Evolutionary conservation across 2,113 vertebrate genomes (phyloP).

Genomic region (Psittacula cyanocephala): DNA sequence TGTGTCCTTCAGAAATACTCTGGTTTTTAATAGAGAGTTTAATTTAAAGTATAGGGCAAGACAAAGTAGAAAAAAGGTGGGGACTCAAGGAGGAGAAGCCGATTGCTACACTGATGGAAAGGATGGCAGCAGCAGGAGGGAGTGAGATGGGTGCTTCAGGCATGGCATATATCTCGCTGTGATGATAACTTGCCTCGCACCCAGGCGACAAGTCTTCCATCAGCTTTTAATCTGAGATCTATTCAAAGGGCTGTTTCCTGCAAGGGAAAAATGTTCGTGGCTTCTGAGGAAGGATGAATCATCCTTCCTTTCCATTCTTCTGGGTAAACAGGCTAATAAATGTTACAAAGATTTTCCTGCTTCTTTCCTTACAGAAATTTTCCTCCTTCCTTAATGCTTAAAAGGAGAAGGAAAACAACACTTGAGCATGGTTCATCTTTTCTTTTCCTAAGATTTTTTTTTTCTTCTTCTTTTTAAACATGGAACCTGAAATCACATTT

Average conservation of each 20-base stretch:
- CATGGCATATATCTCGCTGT: not conserved
- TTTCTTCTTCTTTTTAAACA: not conserved
- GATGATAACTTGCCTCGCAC: not conserved
- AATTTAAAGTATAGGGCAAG: not conserved
- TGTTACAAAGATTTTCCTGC: not conserved
- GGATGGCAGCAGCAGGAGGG: not conserved
- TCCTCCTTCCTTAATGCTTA: not conserved
- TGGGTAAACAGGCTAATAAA: not conserved
- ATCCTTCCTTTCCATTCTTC: not conserved
- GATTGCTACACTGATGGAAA: not conserved
- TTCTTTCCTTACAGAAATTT: not conserved
- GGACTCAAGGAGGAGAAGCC: not conserved
- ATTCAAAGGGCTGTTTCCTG: not conserved
- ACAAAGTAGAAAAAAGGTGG: not conserved
- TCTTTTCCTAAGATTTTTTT: not conserved
- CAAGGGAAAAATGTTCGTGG: not conserved
- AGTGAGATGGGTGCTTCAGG: accelerated
- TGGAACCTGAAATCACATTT: not conserved
- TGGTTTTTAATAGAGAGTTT: not conserved
- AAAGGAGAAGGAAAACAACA: not conserved
- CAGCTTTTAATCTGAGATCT: not conserved
- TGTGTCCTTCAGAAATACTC: not conserved
- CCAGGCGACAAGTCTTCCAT: not conserved
- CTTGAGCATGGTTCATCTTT: not conserved
- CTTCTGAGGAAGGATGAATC: not conserved